These are phyloP conservation scores for Lithobates pipiens DNA, from an alignment of 2,797 vertebrate species.

Conservation along the genomic window DNA sequence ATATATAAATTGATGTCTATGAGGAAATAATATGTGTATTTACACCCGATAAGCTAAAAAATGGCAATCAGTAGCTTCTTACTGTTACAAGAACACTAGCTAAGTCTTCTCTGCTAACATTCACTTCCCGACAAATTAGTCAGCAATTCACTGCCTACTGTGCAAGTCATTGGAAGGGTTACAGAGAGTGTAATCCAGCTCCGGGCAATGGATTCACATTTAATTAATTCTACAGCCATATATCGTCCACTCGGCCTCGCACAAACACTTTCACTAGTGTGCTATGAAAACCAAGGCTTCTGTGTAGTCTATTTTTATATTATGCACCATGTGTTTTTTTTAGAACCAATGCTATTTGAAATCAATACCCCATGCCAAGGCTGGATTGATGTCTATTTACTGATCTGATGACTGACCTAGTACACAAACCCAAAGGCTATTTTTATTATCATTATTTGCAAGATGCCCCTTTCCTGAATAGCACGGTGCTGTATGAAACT, in stretches of 20 bases:
- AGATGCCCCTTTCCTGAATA: background rate
- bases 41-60: too few species aligned
- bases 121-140: conserved; percentile 19
- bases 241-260: background rate
- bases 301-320: background rate
- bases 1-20: too few species aligned
- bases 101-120: conserved; percentile 4
- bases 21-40: too few species aligned
- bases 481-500: conserved; percentile 7
- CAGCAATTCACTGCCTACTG: conserved; percentile 12
- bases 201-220: conserved; percentile 33
- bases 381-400: background rate
- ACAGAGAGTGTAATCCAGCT: conserved; percentile 8
- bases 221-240: conserved; percentile 25
- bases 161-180: conserved; percentile 8
- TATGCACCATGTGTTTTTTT: background rate
- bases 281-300: background rate
- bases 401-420: background rate
- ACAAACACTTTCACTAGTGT: background rate
- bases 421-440: background rate
- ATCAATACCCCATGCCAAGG: background rate
- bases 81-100: background rate
- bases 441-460: background rate
- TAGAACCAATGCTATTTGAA: background rate
- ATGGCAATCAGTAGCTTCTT: too few species aligned